These are phyloP conservation scores for Leuctra nigra DNA, from an alignment of 2,888 invertebrate species.

Conservation along the genomic window DNA sequence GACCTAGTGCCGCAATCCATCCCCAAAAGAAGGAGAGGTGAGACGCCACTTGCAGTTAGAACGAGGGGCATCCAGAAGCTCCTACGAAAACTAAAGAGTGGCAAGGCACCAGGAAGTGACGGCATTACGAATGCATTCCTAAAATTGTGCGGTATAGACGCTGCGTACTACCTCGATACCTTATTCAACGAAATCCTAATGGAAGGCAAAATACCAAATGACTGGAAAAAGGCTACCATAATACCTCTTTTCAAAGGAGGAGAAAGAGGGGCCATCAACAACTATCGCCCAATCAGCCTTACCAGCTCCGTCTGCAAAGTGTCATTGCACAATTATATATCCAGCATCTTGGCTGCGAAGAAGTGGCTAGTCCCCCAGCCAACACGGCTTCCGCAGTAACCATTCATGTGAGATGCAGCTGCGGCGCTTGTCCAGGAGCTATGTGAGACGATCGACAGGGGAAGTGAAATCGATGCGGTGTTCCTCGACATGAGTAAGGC, in stretches of 20 bases:
- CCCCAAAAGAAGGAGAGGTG: too few species aligned
- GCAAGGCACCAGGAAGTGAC: neutral
- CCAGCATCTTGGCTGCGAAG: too few species aligned
- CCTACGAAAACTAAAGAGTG: neutral
- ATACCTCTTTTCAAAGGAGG: neutral
- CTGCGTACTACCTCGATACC: neutral
- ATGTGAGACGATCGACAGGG: neutral
- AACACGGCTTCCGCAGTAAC: neutral
- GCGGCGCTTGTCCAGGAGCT: neutral
- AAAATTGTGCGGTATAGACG: neutral
- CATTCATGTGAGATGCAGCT: neutral
- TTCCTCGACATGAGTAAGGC: slow-evolving; percentile 2
- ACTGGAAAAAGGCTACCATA: neutral
- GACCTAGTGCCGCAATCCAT: too few species aligned
- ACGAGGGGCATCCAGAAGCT: neutral
- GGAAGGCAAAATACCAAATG: neutral
- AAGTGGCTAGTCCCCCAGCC: too few species aligned
- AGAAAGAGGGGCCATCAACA: neutral
- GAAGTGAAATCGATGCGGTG: neutral
- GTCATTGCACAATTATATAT: too few species aligned
- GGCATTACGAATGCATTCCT: neutral
- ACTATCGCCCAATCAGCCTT: slow-evolving; percentile 3
- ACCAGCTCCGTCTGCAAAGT: neutral
- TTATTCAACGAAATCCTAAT: slow-evolving; percentile 2
- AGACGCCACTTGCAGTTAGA: neutral